phyloP scores from a whole-genome alignment of 2,888 invertebrate genomes.

The Trachelus troglodyta region DNA sequence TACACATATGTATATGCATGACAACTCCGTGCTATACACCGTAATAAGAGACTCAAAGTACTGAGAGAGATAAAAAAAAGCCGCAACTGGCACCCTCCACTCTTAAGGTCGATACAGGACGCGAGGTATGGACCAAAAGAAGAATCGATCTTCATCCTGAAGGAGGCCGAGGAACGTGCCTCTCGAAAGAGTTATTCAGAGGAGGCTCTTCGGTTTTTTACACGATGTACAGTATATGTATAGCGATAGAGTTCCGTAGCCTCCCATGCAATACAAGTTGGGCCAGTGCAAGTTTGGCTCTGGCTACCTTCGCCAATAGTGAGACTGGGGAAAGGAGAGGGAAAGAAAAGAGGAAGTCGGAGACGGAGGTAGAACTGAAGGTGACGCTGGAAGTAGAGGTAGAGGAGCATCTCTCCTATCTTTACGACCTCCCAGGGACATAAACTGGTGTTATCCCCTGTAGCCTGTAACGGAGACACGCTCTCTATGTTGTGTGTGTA shows the following conservation, averaged over 20 bases:
- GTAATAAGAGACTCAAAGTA: not conserved
- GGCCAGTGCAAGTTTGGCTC: not conserved
- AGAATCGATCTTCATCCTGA: not conserved
- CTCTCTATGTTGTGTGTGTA: not conserved
- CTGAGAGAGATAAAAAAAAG: not conserved
- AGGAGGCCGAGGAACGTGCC: not conserved
- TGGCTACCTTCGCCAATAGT: not conserved
- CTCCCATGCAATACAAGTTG: not conserved
- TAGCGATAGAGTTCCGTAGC: not conserved
- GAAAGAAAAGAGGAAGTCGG: conserved; percentile 18
- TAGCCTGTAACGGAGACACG: conserved; percentile 20
- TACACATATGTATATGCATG: not conserved
- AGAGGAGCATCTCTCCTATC: conserved; percentile 40
- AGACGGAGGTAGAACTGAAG: conserved; percentile 19
- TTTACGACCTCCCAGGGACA: conserved; percentile 54
- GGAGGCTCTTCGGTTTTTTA: not conserved
- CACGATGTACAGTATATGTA: not conserved
- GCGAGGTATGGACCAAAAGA: not conserved
- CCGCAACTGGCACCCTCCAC: not conserved
- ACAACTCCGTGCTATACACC: not conserved
- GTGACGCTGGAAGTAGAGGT: not conserved
- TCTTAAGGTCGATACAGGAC: not conserved
- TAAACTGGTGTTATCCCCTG: conserved; percentile 56
- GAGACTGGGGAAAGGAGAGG: conserved; percentile 9
- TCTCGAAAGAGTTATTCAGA: not conserved